phyloP scores from a whole-genome alignment of 1,140 invertebrate genomes.

The Drosophila lacteicornis region DNA sequence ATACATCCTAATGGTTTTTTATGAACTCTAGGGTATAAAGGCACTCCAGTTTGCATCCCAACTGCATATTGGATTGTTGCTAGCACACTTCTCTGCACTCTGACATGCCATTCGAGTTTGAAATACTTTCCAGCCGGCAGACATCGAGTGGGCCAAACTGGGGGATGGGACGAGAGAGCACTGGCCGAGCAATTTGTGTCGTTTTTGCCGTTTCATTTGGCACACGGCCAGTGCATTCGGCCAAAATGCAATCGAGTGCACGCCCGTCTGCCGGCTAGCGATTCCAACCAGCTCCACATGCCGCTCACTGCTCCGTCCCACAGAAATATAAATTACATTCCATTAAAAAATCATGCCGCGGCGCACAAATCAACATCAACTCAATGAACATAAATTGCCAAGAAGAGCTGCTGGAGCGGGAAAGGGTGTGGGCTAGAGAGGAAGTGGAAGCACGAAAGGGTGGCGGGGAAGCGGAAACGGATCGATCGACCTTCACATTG shows the following conservation, averaged over 20 bases:
- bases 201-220: conserved; percentile 48
- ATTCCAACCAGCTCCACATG: background rate
- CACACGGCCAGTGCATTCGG: conserved; percentile 65
- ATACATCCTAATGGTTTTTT: background rate
- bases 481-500: conserved; percentile 81
- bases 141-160: conserved; percentile 22
- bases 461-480: conserved; percentile 32
- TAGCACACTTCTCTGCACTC: background rate
- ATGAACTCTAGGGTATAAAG: background rate
- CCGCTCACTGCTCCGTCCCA: conserved; percentile 1
- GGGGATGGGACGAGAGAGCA: conserved; percentile 17
- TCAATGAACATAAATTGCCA: conserved; percentile 80
- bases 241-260: conserved; percentile 76
- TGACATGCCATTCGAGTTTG: conserved; percentile 25
- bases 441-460: conserved; percentile 5
- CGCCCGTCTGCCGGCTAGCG: conserved; percentile 39
- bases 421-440: background rate
- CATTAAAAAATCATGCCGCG: conserved; percentile 79
- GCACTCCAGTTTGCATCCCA: background rate
- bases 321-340: conserved; percentile 72
- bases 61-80: no score
- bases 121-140: conserved; percentile 14
- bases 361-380: conserved; percentile 79
- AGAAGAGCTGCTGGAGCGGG: conserved; percentile 2
- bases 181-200: conserved; percentile 53